A percentile compares a stretch with the other conserved stretches of the same genome.
Evolutionary conservation across 2,113 vertebrate genomes (phyloP).

Genomic region (Grantiella picta): DNA sequence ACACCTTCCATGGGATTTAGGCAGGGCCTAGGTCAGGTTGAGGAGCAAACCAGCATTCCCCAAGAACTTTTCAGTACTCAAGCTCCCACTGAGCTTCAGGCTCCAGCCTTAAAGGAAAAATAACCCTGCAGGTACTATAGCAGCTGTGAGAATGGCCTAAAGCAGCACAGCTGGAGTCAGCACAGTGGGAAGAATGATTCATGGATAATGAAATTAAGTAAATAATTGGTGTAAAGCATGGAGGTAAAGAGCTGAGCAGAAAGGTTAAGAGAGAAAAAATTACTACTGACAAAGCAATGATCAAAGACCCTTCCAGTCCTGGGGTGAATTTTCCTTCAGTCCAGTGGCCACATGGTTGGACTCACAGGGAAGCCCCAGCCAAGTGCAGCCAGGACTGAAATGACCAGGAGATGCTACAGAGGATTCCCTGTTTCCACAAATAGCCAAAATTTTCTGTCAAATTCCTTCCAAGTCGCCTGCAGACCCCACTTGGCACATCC

Average conservation of each 20-base stretch:
- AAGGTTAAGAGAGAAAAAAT: not conserved
- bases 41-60: not conserved
- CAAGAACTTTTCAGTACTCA: rapidly evolving
- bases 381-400: not conserved
- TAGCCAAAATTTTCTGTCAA: not conserved
- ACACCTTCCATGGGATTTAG: not conserved
- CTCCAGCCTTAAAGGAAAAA: not conserved
- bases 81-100: not conserved
- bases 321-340: not conserved
- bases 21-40: no score
- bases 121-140: not conserved
- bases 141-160: not conserved
- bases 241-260: not conserved
- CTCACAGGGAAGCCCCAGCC: not conserved
- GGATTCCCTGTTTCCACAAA: not conserved
- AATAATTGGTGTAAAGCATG: not conserved
- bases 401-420: not conserved
- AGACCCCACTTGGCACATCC: not conserved
- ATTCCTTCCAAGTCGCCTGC: not conserved
- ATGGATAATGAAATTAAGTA: not conserved
- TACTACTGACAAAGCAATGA: not conserved
- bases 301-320: not conserved
- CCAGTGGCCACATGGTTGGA: not conserved
- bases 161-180: not conserved
- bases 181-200: not conserved